Evolutionary conservation across 1,140 invertebrate genomes (phyloP).

Genomic region (Vollenhovia emeryi): DNA sequence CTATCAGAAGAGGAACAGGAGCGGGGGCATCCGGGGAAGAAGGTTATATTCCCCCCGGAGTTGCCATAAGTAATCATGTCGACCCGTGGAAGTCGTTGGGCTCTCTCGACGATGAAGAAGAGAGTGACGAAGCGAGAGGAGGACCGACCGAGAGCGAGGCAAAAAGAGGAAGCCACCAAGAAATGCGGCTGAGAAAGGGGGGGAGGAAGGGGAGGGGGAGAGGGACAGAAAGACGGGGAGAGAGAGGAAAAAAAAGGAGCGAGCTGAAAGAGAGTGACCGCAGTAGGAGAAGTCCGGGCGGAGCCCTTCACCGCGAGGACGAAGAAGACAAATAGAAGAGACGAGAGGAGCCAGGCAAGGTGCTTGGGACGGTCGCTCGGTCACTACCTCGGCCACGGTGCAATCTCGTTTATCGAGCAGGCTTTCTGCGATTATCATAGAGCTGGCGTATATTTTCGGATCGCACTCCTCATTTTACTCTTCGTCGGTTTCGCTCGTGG

Average conservation of each 20-base stretch:
- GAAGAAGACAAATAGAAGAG: conserved; percentile 62
- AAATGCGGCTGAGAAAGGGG: conserved; percentile 62
- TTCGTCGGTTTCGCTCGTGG: neutral
- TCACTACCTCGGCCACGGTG: conserved; percentile 11
- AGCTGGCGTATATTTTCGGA: conserved; percentile 12
- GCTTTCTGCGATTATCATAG: conserved; percentile 34
- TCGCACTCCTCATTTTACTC: neutral
- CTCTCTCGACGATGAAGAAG: conserved; percentile 66
- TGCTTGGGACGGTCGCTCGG: conserved; percentile 51
- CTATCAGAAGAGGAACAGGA: conserved; percentile 52
- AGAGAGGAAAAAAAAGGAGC: conserved; percentile 21
- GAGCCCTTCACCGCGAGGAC: conserved; percentile 62
- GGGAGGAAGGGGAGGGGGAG: neutral
- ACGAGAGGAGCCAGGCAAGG: conserved; percentile 42
- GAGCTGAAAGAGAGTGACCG: conserved; percentile 62
- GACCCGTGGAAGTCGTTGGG: conserved; percentile 63
- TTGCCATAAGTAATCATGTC: conserved; percentile 71
- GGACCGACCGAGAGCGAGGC: conserved; percentile 50
- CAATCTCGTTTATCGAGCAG: conserved; percentile 37
- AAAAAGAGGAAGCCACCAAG: conserved; percentile 67
- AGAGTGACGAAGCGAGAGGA: conserved; percentile 68
- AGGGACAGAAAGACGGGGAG: conserved; percentile 11
- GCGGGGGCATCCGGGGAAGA: conserved; percentile 45
- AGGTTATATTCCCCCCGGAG: conserved; percentile 25
- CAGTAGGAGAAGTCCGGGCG: conserved; percentile 57